Evolutionary conservation across 2,797 vertebrate genomes (phyloP), one percentile per base, ranked within the genome.

Genomic region (Hylomyscus alleni): DNA sequence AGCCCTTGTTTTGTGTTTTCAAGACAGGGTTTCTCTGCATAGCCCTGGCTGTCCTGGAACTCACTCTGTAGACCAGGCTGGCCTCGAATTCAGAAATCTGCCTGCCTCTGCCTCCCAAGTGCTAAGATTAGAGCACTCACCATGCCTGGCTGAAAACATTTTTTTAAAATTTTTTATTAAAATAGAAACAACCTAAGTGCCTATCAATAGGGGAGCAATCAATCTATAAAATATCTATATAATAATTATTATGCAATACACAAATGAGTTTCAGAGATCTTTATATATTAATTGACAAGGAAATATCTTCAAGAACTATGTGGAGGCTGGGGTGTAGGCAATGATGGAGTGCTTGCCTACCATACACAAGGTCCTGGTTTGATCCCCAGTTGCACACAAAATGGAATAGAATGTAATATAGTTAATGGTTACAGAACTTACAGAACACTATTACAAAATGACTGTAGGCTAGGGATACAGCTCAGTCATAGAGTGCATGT

Each of bases 251-350:
- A 83, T 83, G 31, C 31, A 88, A 37, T 34, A 80, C 19, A 82
- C 73, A n/a, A 93, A 87, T 87, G 60, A 86, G 69, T 81, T 29
- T 93, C 84, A 84, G 54, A 56, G n/a, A 90, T 77, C n/a, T 95
- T 20, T 56, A 85, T 5, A 91, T 52, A 24, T 56, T 56, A 29
- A 67, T n/a, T 80, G 62, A 67, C 77, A 80, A 56, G 50, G 56
- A 80, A 88, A 67, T 93, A 93, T 81, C 84, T 84, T 78, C 34
- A 80, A 54, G 77, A 24, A 54, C 52, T 80, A 80, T 80, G 77
- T 56, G 52, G 52, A 80, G 76, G 77, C 19, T 22, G 8, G 65
- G 14, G 13, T 37, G 22, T 24, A 72, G 84, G 14, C n/a, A 75
- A 22, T 54, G n/a, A 40, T 1, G 15, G 5, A 72, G 50, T 20